Base-by-base conservation (phyloP, 2,888 invertebrate species). In the Noctua comes region DNA sequence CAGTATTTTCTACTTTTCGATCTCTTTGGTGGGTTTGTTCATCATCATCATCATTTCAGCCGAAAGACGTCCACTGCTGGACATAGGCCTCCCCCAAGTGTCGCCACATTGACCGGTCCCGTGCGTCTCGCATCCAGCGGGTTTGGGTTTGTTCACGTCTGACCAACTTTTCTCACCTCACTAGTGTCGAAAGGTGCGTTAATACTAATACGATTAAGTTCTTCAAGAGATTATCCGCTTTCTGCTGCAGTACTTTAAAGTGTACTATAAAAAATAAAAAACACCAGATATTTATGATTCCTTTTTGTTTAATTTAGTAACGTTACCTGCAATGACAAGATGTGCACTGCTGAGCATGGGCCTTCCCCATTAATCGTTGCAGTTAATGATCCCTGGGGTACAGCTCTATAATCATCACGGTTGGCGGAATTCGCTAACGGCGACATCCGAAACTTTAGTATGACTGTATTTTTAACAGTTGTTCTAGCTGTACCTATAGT, bases 301-400 rank as follows among this genome's bases (percentile, higher is more conserved):
- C 0, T 36, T 51, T 62, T 65, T 24, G 54, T 31, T 48, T n/a
- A 40, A 24, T 43, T 21, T n/a, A 57, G 24, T 82, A 27, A 36
- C n/a, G 31, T 24, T 68, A 68, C n/a, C 62, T 57, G 27, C 43
- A 69, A 59, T 31, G 43, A 64, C 64, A 70, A n/a, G 82, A 69
- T 86, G 27, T 86, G 83, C 86, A 43, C 83, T 82, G 82, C 1
- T 82, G 72, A 62, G 13, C 83, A 86, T 62, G 68, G 51, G 65
- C 1, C 46, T 65, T 82, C 27, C 68, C 57, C 82, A 46, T 64
- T 64, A 82, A 80, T 65, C 71, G 86, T 68, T 72, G 43, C 86
- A 82, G 71, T 72, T 85, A 83, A 83, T 82, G 86, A 85, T 83
- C 46, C 71, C 48, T 46, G 10, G 13, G 71, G 68, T n/a, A 80